Conservation (phyloP, 1,140 invertebrate genomes). For the Probaryconus sp. region DNA sequence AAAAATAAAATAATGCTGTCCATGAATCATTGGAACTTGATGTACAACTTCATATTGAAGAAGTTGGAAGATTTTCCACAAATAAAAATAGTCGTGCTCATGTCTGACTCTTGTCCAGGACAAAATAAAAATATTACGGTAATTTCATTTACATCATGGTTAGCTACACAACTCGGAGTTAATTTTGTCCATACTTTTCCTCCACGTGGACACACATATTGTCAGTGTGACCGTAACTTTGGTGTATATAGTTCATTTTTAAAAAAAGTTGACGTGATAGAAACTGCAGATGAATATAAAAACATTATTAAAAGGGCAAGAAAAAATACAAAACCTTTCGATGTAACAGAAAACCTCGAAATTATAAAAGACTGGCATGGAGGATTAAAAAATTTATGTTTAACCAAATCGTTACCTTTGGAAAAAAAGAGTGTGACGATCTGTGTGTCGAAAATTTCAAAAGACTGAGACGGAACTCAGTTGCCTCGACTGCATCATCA, state of each 20-base stretch:
- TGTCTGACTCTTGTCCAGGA: slow-evolving; percentile 16
- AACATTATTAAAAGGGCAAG: slow-evolving; percentile 1
- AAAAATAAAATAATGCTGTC: too few relatives aligned
- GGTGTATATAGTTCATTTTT: slow-evolving; percentile 15
- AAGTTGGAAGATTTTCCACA: slow-evolving; percentile 6
- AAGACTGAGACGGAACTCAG: too few relatives aligned
- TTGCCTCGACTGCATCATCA: too few relatives aligned
- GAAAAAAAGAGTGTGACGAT: too few relatives aligned
- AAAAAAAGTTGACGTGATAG: slow-evolving; percentile 14
- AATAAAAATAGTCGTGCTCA: slow-evolving; percentile 2
- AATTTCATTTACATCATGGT: not conserved
- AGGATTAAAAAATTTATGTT: too few relatives aligned
- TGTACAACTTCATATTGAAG: not conserved
- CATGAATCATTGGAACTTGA: too few relatives aligned
- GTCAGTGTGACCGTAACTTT: slow-evolving; percentile 26
- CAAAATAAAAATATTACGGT: slow-evolving; percentile 32
- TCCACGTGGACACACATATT: slow-evolving; percentile 10
- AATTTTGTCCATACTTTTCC: slow-evolving; percentile 8
- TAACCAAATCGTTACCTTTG: too few relatives aligned
- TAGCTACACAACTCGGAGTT: slow-evolving; percentile 1
- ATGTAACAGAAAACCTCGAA: not conserved
- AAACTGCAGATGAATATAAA: slow-evolving; percentile 5
- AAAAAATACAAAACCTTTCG: slow-evolving; percentile 4
- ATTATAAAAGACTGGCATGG: slow-evolving; percentile 22
- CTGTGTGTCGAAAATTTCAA: too few relatives aligned